Conservation (phyloP, 2,113 vertebrate genomes). For the Mormyrus iriodes region DNA sequence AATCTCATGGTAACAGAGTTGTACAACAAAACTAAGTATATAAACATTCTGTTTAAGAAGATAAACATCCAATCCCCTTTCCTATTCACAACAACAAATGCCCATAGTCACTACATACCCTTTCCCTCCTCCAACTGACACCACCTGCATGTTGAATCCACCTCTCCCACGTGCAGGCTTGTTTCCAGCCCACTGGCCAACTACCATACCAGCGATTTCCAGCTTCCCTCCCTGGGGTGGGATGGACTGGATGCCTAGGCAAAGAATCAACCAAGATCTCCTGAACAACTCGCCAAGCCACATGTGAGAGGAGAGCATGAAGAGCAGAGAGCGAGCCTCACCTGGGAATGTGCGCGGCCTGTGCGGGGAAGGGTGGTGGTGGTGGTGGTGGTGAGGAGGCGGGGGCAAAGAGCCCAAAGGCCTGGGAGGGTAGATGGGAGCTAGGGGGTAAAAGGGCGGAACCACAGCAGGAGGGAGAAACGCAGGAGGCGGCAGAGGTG, state of each 20-base stretch:
- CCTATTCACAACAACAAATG: not conserved
- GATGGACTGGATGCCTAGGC: slow-evolving; percentile 77
- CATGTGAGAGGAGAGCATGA: not conserved
- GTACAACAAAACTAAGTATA: not conserved
- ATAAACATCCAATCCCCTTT: not conserved
- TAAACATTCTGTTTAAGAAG: not conserved
- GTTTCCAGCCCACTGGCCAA: slow-evolving; percentile 88
- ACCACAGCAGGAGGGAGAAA: slow-evolving; percentile 74
- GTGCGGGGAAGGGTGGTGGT: slow-evolving; percentile 60
- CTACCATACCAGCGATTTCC: slow-evolving; percentile 89
- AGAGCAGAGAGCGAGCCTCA: slow-evolving; percentile 36
- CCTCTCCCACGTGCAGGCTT: slow-evolving; percentile 75
- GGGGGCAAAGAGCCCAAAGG: slow-evolving; percentile 73
- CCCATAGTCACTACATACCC: slow-evolving; percentile 57
- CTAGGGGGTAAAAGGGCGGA: slow-evolving; percentile 76
- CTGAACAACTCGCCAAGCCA: not conserved
- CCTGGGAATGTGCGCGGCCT: slow-evolving; percentile 79
- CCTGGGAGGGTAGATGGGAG: slow-evolving; percentile 71
- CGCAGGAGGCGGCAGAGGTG: slow-evolving; percentile 76
- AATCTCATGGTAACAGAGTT: not conserved
- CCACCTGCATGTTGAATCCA: slow-evolving; percentile 83
- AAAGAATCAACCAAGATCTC: not conserved
- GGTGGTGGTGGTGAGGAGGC: slow-evolving; percentile 59
- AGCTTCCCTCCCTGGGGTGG: slow-evolving; percentile 85
- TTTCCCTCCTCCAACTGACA: slow-evolving; percentile 79